phyloP scores from a whole-genome alignment of 2,888 invertebrate genomes.

The Ormyrus thymus region DNA sequence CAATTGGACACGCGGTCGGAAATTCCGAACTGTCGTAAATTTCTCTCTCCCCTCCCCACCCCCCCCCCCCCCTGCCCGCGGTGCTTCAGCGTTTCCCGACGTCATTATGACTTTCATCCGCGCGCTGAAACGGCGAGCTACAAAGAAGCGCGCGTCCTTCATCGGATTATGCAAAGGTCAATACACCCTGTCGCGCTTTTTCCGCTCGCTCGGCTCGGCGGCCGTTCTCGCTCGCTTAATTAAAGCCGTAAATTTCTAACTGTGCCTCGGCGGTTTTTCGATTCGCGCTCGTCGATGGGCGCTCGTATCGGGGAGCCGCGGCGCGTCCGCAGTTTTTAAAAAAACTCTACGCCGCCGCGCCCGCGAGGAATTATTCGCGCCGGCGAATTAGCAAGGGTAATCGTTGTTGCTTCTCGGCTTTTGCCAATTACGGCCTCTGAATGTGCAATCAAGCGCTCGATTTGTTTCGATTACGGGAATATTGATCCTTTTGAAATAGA shows the following conservation, averaged over 20 bases:
- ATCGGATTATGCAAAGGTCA: slow-evolving; percentile 48
- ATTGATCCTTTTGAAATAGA: too few species aligned
- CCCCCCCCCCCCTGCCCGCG: background rate
- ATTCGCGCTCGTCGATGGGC: too few species aligned
- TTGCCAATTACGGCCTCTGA: too few species aligned
- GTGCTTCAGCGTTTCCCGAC: slow-evolving; percentile 37
- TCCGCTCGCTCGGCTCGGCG: background rate
- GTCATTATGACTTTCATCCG: slow-evolving; percentile 46
- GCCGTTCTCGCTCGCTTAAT: background rate
- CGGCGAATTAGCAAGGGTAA: too few species aligned
- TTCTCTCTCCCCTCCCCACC: background rate
- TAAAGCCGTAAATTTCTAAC: slow-evolving; percentile 20
- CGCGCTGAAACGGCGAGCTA: slow-evolving; percentile 4
- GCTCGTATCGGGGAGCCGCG: too few species aligned
- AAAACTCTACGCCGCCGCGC: too few species aligned
- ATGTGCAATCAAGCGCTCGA: too few species aligned
- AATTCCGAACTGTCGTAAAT: background rate
- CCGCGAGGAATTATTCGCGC: too few species aligned
- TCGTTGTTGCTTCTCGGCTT: too few species aligned
- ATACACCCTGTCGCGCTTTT: slow-evolving; percentile 3
- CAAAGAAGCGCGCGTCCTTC: slow-evolving; percentile 39
- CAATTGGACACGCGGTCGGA: slow-evolving; percentile 19
- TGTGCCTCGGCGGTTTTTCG: background rate
- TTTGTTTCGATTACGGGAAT: too few species aligned
- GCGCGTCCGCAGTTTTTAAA: too few species aligned